phyloP scores from a whole-genome alignment of 2,113 vertebrate genomes.

The Rhabdornis inornatus region DNA sequence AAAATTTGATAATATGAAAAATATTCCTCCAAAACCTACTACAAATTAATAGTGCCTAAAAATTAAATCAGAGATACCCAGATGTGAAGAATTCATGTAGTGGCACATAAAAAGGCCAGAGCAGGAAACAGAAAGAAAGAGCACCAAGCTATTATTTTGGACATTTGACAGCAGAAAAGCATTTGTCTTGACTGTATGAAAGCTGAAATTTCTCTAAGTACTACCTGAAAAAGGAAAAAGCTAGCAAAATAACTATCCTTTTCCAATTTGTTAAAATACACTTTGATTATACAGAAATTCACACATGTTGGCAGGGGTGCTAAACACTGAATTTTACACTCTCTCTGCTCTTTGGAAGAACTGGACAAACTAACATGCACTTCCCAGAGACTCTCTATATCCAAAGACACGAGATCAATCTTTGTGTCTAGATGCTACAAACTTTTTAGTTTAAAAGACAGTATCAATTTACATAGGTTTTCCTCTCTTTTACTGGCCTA shows the following conservation, averaged over 20 bases:
- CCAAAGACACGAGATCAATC: not conserved
- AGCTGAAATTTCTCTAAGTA: not conserved
- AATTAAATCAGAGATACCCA: not conserved
- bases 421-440: not conserved
- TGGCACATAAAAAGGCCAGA: not conserved
- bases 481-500: not conserved
- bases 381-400: not conserved
- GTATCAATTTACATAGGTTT: not conserved
- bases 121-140: not conserved
- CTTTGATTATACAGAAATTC: not conserved
- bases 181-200: not conserved
- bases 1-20: not conserved
- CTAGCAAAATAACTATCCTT: not conserved
- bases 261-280: not conserved
- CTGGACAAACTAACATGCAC: not conserved
- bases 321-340: not conserved
- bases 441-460: not conserved
- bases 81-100: not conserved
- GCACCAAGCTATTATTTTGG: not conserved
- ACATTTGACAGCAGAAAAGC: not conserved
- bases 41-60: not conserved
- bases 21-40: not conserved
- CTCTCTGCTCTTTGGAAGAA: not conserved
- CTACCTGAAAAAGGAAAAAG: not conserved
- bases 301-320: not conserved